Base-by-base conservation (phyloP, 2,113 vertebrate genomes). In the Aleadryas rufinucha region DNA sequence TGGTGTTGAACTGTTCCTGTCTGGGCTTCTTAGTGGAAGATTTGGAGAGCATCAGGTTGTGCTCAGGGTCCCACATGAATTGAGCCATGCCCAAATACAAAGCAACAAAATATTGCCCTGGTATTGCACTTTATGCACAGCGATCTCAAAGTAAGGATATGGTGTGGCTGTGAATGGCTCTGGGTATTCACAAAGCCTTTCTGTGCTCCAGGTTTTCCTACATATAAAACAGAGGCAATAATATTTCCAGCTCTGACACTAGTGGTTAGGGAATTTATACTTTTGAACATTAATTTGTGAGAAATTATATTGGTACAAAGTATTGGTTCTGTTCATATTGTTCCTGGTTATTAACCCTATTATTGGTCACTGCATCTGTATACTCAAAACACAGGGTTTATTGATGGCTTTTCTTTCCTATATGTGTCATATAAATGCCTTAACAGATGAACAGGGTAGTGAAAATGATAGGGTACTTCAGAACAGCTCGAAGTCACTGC, bases 321-420 rank as follows among this genome's bases (percentile, higher is more conserved):
- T 93, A 94, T 82, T 94, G 84, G 87, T 95, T 94, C 74, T 86
- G 93, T 95, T 94, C 91, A 30, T 50, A 31, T 85, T 86, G 80
- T 93, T 96, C 96, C 95, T 95, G 90, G 87, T 97, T 97, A 96
- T 97, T 96, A 76, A 90, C 33, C 14, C 44, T 92, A 64, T 97
- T 97, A 83, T 96, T 97, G 94, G 94, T 95, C 80, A 50, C 91
- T 89, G 72, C 92, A 86, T 93, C 95, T 92, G 94, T 93, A 90
- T 95, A 89, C 87, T 93, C 91, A 96, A 97, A 95, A 97, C 93
- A 92, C 84, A 79, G 80, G 89, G 90, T 93, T 93, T 95, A 96
- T 77, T 91, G 94, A 92, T 95, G 64, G 68, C 83, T 98, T 97
- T 97, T 98, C 96, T 98, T 98, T 98, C 97, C 97, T 97, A 96